Evolutionary conservation across 1,140 invertebrate genomes (phyloP), one percentile per base, ranked within the genome.

Genomic region (Drosophila ogumai): DNA sequence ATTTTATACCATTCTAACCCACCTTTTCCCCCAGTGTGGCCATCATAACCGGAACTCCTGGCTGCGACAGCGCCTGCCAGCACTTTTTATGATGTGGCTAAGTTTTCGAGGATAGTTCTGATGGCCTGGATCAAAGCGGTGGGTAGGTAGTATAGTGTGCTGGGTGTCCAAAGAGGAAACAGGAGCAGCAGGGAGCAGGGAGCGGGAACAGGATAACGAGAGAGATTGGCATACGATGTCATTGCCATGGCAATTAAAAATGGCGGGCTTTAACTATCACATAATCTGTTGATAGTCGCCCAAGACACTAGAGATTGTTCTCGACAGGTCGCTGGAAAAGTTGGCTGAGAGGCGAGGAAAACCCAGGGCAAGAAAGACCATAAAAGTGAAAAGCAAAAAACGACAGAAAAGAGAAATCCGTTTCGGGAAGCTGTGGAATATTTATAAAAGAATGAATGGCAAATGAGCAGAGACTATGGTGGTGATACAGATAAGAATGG

Each of bases 201-300:
- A 13, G 41, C 6, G 17, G 58, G 49, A 32, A 40, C 49, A 40
- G 60, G 74, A 57, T 69, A 67, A 69, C 66, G 61, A 69, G 47
- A 38, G 66, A 54, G 66, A 50, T 68, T 69, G 66, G 66, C 47
- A 66, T 66, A 71, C 61, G 76, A 86, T 86, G 76, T 86, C 78
- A 76, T 86, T 86, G 82, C 79, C 66, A 72, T 75, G 75, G 79
- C 75, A 86, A 86, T 86, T 86, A 86, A 86, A 86, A 86, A 86
- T 87, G 75, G 54, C 75, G 61, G 59, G 71, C 74, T 79, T 78
- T 74, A 81, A 85, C 82, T 81, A 68, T 79, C 61, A 38, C 81
- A 52, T 71, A 85, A 85, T 69, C 78, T 86, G 64, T 86, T 74
- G 54, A 82, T 81, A 81, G 78, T 71, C 82, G 36, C 76, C 79